A percentile compares a stretch with the other conserved stretches of the same genome.
phyloP scores from a whole-genome alignment of 2,797 vertebrate species.

The Bryconaethiops microstoma region DNA sequence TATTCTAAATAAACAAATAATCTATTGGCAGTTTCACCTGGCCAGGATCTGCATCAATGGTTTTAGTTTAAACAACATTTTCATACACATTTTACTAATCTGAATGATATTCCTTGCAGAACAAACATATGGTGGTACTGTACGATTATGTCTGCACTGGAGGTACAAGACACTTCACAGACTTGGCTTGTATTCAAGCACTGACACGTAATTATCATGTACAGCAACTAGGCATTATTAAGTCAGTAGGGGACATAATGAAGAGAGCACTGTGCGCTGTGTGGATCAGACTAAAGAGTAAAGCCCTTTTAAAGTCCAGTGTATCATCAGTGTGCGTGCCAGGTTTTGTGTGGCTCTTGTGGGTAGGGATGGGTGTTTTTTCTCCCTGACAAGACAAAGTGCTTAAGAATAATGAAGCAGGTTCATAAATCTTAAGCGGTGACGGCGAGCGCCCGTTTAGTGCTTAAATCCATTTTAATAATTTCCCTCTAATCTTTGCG shows the following conservation, averaged over 20 bases:
- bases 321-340: conserved; percentile 1
- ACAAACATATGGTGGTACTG: not conserved
- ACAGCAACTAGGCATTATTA: conserved; percentile 1
- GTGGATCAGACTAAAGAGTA: conserved; percentile 12
- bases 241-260: conserved; percentile 8
- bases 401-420: conserved; percentile 55
- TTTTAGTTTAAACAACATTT: not conserved
- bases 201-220: not conserved
- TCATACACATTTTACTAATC: no score
- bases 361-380: conserved; percentile 2
- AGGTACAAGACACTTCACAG: not conserved
- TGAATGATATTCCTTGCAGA: not conserved
- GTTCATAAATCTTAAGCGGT: conserved; percentile 58
- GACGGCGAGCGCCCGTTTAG: conserved; percentile 48
- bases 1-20: no score
- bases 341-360: conserved; percentile 6
- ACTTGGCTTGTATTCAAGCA: not conserved
- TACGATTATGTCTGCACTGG: not conserved
- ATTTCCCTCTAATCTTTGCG: conserved; percentile 61
- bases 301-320: conserved; percentile 8
- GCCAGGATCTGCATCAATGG: not conserved
- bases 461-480: conserved; percentile 59
- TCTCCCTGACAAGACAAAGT: conserved; percentile 51
- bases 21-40: no score
- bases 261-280: conserved; percentile 3